Base-by-base conservation (phyloP, 2,113 vertebrate species). In the Scalopus aquaticus region DNA sequence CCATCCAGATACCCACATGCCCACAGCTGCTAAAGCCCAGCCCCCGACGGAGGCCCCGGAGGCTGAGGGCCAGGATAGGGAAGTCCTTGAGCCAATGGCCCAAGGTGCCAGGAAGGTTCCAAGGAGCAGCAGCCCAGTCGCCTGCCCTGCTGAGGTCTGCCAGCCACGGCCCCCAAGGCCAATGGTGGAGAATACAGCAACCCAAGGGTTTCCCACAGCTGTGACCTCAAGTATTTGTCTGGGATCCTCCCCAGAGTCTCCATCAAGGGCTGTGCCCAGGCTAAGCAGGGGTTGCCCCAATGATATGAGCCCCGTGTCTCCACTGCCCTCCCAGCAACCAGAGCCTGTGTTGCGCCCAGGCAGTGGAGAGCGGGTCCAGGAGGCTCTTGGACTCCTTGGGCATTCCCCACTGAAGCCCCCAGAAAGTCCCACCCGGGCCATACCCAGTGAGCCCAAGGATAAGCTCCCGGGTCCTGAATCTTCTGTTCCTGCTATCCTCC, bases 151-250 rank as follows among this genome's bases (percentile, higher is more conserved):
- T 24, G 10, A 84, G 79, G 30, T 26, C 11, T 3, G 60, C 64
- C 78, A 35, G 58, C 35, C 24, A 5, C 24, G 1, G 32, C 5
- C 19, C 46, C 74, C 5, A 58, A 96, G 46, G 24, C 69, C 88
- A 17, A 6, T 17, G 16, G 32, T 54, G 10, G 54, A 91, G 4
- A 39, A 6, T 9, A 73, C 35, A 46, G 39, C 13, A 13, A 8
- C 35, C 67, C 62, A 0, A 0, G 30, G 30, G 42, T 86, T 51
- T 37, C 54, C 73, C 0, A 3, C 9, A 1, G 8, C 17, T 7
- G 30, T 20, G n/a, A n/a, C 80, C 24, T 32, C 88, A 0, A 49
- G 65, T 39, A 26, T 65, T 0, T 22, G 37, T 28, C 64, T 15
- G 15, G 49, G 26, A 5, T 54, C 88, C n/a, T 28, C 42, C 60